Evolutionary conservation across 2,113 vertebrate species (phyloP), one percentile per base, ranked within the genome.

Genomic region (Bubo scandiacus): DNA sequence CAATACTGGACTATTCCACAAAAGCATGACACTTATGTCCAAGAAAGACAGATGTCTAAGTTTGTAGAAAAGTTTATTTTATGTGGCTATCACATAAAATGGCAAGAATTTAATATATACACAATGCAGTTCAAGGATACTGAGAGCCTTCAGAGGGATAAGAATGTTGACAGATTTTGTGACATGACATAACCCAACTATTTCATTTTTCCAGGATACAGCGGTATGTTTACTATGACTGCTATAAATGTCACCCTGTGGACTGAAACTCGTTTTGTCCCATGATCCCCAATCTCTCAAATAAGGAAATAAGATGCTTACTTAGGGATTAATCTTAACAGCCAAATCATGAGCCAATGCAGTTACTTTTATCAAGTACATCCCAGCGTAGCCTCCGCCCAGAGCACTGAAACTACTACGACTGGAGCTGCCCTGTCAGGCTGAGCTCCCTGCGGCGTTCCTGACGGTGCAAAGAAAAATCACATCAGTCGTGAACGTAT

Each of bases 271-370:
- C 51, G 26, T 63, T 94, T 78, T 87, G 81, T 71, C 81, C 43
- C 43, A 19, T 78, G 81, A 85, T 87, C 65, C 19, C 36, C 36
- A 47, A 4, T 25, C 77, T 81, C 81, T 65, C 89, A 45, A 81
- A 89, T 30, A 92, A 86, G 82, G 77, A 96, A 92, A 12, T 73
- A 74, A 91, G 65, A 51, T 81, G 91, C 86, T 97, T 92, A 77
- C 63, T 83, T 40, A 43, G 38, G 47, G 89, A 95, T 96, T 92
- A 97, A 51, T 38, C 80, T 45, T 15, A 78, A 54, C 45, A 92
- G 82, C 25, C 91, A 70, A 57, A 42, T 15, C 61, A 29, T 0
- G 3, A 74, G 77, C 55, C 45, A 38, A 32, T 1, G 9, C 32
- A 49, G 42, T 26, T 83, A 57, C 58, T 65, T 77, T 55, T 74